Evolutionary conservation across 2,113 vertebrate genomes (phyloP), one percentile per base, ranked within the genome.

Genomic region (Burhinus bistriatus): DNA sequence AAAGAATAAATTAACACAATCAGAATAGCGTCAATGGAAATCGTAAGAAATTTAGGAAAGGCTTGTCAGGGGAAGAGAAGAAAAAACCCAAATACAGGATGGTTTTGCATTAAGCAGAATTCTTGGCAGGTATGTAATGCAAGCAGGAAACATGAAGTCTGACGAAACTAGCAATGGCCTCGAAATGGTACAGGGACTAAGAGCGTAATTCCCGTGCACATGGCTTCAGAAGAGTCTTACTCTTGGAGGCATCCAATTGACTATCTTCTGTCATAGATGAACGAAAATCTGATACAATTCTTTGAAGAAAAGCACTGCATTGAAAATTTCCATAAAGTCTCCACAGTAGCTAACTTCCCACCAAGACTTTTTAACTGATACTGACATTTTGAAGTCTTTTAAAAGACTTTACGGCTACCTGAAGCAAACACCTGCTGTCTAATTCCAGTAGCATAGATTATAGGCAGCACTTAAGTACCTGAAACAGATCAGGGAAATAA

Each of bases 391-490:
- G 61, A 97, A 92, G 70, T 8, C 27, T 91, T 93, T 94, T 85
- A 36, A 69, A 71, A 95, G 47, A 49, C 51, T 55, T 89, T 90
- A 61, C 79, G 57, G 58, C 25, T 92, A 95, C 75, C 71, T 66
- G 54, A 89, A 95, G 75, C 45, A 92, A 97, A 59, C 21, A 81
- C 71, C 89, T 96, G 87, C 97, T 95, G 94, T 71, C 66, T 92
- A 83, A 92, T 81, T 30, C 22, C 70, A 89, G 70, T 19, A 54
- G 34, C 45, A 95, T 81, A 71, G n/a, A 47, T 86, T 89, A 77
- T 6, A 81, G 18, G 13, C 42, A 88, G 44, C 72, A 66, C 68
- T 96, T 84, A 89, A 49, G 44, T 84, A 86, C 88, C 79, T 89
- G 84, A 95, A 97, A 83, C 20, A 89, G 71, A 92, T 62, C 27